phyloP scores from a whole-genome alignment of 2,113 vertebrate species.

The Crotalus helleri region DNA sequence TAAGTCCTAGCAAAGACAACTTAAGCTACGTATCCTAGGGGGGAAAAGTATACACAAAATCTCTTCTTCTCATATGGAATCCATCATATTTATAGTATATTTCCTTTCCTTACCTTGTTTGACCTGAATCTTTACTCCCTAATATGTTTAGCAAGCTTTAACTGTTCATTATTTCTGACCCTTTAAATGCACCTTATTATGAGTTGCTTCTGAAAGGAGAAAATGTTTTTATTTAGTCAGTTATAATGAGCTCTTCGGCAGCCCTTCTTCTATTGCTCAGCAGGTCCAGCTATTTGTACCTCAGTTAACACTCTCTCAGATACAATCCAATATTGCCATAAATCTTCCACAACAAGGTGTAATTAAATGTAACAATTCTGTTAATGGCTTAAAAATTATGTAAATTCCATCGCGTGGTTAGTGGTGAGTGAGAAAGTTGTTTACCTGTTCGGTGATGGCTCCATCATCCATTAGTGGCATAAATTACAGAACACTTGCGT shows the following conservation, averaged over 20 bases:
- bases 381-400: slow-evolving; percentile 44
- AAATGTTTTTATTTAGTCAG: slow-evolving; percentile 39
- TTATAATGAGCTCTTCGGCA: slow-evolving; percentile 36
- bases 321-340: slow-evolving; percentile 34
- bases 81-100: not conserved
- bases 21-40: not conserved
- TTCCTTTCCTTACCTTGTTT: not conserved
- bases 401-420: slow-evolving; percentile 2
- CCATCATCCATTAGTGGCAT: slow-evolving; percentile 37
- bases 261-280: slow-evolving; percentile 13
- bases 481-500: slow-evolving; percentile 26
- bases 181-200: slow-evolving; percentile 25
- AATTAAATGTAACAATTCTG: slow-evolving; percentile 49
- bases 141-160: slow-evolving; percentile 13
- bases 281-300: slow-evolving; percentile 8
- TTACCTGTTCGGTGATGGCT: slow-evolving; percentile 40
- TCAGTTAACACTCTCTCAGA: slow-evolving; percentile 28
- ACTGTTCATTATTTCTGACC: slow-evolving; percentile 8
- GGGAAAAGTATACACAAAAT: not conserved
- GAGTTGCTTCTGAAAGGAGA: slow-evolving; percentile 29
- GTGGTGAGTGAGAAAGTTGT: slow-evolving; percentile 24
- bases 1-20: not conserved
- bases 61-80: not conserved
- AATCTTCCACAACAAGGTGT: slow-evolving; percentile 30
- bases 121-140: not conserved